phyloP scores from a whole-genome alignment of 30 jellyfish, hydroid and myxozoan genomes.

The Pelagia noctiluca region DNA sequence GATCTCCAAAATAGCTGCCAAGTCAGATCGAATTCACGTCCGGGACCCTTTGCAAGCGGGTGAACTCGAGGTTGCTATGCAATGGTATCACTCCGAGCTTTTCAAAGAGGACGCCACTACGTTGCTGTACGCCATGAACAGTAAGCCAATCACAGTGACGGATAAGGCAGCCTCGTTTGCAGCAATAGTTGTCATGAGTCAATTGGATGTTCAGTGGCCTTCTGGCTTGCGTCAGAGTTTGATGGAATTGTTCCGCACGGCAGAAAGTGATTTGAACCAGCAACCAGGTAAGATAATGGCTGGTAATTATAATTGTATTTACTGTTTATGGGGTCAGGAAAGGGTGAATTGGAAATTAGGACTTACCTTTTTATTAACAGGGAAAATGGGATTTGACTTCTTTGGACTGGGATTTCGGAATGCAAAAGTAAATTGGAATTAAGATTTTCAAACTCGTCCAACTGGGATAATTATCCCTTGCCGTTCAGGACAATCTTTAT shows the following conservation, averaged over 20 bases:
- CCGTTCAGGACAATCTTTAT: no score
- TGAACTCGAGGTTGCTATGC: constrained; percentile 76
- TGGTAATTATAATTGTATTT: neutral
- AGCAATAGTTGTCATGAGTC: constrained; percentile 30
- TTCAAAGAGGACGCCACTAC: neutral
- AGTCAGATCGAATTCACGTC: constrained; percentile 66
- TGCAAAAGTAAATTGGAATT: no score
- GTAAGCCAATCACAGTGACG: constrained; percentile 59
- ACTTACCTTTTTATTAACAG: no score
- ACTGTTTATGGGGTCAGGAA: neutral
- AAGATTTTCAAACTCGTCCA: no score
- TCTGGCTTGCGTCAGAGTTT: constrained; percentile 40
- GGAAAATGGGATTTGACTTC: no score
- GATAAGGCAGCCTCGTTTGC: constrained; percentile 76
- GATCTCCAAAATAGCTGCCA: constrained; percentile 52
- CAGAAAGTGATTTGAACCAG: constrained; percentile 59
- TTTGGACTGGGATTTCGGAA: no score
- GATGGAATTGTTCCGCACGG: constrained; percentile 59
- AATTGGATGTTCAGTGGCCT: constrained; percentile 17
- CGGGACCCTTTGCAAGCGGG: constrained; percentile 86
- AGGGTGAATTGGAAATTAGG: no score
- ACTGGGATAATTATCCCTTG: no score
- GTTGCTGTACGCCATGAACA: constrained; percentile 69
- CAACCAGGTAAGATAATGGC: constrained; percentile 28
- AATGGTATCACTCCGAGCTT: constrained; percentile 77